Evolutionary conservation across 2,888 invertebrate genomes (phyloP).

Genomic region (Cheilosia vernalis): DNA sequence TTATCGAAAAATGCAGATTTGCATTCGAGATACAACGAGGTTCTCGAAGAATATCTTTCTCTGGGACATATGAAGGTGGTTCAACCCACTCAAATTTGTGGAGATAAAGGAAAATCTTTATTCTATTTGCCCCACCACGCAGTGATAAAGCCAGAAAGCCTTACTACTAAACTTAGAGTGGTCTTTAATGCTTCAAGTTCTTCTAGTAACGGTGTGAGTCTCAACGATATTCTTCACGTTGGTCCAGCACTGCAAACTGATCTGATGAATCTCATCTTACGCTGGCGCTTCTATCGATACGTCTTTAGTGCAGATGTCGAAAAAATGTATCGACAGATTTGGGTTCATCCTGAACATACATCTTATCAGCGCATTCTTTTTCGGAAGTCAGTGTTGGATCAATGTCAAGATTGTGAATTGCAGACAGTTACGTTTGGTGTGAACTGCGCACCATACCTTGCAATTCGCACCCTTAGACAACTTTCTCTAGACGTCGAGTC

Average conservation of each 20-base stretch:
- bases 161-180: slow-evolving; percentile 8
- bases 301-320: too few relatives aligned
- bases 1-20: neutral
- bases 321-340: too few relatives aligned
- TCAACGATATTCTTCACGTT: slow-evolving; percentile 1
- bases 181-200: slow-evolving; percentile 7
- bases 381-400: too few relatives aligned
- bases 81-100: neutral
- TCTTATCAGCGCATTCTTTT: too few relatives aligned
- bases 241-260: neutral
- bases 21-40: neutral
- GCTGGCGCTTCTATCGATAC: neutral
- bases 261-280: neutral
- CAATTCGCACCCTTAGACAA: neutral
- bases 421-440: too few relatives aligned
- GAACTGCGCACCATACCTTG: neutral
- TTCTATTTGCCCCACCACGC: slow-evolving; percentile 1
- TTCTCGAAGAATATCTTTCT: neutral
- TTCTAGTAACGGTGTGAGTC: neutral
- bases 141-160: neutral
- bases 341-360: too few relatives aligned
- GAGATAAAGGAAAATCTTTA: neutral
- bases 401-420: too few relatives aligned
- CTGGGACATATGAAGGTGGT: neutral
- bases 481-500: too few relatives aligned